Base-by-base conservation (phyloP, 2,113 vertebrate species). In the Barnardius zonarius region DNA sequence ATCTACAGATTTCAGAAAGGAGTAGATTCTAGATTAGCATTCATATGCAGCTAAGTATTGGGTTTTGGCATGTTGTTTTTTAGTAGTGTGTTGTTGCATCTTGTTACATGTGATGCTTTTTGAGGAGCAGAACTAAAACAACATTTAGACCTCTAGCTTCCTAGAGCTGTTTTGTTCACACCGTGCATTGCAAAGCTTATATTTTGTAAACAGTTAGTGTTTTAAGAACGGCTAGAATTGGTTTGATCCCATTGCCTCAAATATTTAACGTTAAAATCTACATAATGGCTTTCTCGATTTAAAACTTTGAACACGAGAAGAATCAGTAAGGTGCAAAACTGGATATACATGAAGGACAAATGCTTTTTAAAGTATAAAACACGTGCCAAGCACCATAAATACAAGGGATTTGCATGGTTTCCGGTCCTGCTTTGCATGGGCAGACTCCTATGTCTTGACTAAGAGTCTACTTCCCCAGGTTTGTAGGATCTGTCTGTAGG, bases 351-450 rank as follows among this genome's bases (percentile, higher is more conserved):
- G 22, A 77, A 52, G 49, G 41, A 95, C 31, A 16, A 75, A 13
- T 72, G 48, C 5, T 84, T 95, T 96, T 88, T 44, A 57, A 93
- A 93, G 79, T 59, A 39, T 30, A 64, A 77, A 87, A 46, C 73
- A 93, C 84, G 80, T 88, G 52, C 72, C 8, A 78, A 52, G 54
- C 72, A 73, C 80, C 49, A 57, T 76, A 62, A 76, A 64, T 86
- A 74, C 52, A 76, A 66, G 28, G 66, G 86, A 95, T 94, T 95
- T 95, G 52, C 66, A 69, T 18, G 22, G 83, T 33, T 96, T 93
- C 88, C 67, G 48, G 52, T 82, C 28, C 66, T 69, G 73, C 91
- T 96, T 95, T 92, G 86, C 66, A 73, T 82, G 74, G 48, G 37
- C 80, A 86, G 62, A 35, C 90, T 86, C 62, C 49, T 43, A 5